Percentiles rank a stretch among this genome's conserved stretches.
phyloP scores from a whole-genome alignment of 2,888 invertebrate genomes.

The Drosophila greeni region DNA sequence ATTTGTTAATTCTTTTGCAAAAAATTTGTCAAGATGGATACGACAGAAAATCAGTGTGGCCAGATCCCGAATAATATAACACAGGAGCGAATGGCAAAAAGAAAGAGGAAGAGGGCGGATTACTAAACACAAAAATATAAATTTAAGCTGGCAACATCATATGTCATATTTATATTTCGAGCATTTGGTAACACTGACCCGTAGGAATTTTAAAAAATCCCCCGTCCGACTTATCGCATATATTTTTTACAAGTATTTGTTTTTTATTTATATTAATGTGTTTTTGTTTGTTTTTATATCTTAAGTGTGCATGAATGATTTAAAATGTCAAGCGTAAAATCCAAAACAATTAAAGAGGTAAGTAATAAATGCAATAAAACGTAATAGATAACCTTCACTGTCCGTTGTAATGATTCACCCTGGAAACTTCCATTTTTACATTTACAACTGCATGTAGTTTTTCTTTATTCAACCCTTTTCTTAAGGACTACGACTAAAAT shows the following conservation, averaged over 20 bases:
- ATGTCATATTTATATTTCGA: no score
- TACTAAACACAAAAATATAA: background rate
- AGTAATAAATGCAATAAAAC: background rate
- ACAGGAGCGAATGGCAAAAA: background rate
- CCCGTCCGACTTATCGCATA: no score
- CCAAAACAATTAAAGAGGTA: background rate
- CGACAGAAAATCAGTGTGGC: background rate
- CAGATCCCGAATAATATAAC: background rate
- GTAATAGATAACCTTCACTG: background rate
- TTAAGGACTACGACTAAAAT: constrained; percentile 46
- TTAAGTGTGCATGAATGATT: no score
- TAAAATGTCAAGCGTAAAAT: background rate
- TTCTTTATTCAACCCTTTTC: constrained; percentile 50
- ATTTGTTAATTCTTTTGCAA: constrained; percentile 24
- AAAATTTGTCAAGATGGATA: constrained; percentile 34
- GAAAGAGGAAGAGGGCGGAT: background rate
- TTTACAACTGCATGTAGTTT: constrained; percentile 38
- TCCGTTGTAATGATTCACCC: no score
- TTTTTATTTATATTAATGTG: no score
- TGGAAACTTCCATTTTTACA: background rate
- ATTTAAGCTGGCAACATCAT: no score
- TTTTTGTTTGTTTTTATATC: no score
- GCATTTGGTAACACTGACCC: no score
- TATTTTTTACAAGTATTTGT: no score
- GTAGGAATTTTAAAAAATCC: no score